Evolutionary conservation across 2,797 vertebrate genomes (phyloP).

Genomic region (Hoplostethus atlanticus): DNA sequence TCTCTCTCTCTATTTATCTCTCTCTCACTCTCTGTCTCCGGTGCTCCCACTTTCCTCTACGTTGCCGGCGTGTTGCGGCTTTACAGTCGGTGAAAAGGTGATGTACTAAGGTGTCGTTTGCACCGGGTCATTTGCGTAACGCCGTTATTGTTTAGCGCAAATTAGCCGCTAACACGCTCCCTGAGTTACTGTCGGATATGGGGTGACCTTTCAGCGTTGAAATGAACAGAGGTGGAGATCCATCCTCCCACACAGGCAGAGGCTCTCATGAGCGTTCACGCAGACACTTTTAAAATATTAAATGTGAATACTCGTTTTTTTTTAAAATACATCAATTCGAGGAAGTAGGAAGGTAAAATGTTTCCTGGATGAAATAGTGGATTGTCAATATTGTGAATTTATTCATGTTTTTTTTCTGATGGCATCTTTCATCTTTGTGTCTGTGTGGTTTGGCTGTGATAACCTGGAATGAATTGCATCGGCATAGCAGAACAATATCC

Average conservation of each 20-base stretch:
- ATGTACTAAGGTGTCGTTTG: constrained; percentile 49
- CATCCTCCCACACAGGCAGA: constrained; percentile 40
- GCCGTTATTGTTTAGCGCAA: constrained; percentile 77
- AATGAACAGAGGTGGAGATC: constrained; percentile 46
- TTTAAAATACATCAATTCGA: background rate
- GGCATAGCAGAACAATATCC: background rate
- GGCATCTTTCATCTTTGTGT: background rate
- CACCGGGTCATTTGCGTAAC: constrained; percentile 58
- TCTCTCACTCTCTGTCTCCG: constrained; percentile 1
- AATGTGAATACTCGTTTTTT: constrained; percentile 36
- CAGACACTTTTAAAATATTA: constrained; percentile 39
- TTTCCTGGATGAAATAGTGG: background rate
- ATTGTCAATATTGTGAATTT: background rate
- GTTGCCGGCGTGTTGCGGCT: too few relatives aligned
- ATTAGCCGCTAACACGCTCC: constrained; percentile 74
- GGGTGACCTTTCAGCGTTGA: constrained; percentile 67
- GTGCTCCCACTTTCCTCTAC: background rate
- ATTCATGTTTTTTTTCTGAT: background rate
- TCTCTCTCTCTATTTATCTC: constrained; percentile 1
- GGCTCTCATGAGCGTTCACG: constrained; percentile 33
- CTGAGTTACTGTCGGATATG: constrained; percentile 70
- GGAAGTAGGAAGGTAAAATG: background rate
- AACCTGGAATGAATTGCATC: background rate
- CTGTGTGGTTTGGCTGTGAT: background rate
- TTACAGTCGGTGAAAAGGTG: constrained; percentile 38